phyloP scores from a whole-genome alignment of 2,888 invertebrate genomes.

The Scaptomyza polygonia region DNA sequence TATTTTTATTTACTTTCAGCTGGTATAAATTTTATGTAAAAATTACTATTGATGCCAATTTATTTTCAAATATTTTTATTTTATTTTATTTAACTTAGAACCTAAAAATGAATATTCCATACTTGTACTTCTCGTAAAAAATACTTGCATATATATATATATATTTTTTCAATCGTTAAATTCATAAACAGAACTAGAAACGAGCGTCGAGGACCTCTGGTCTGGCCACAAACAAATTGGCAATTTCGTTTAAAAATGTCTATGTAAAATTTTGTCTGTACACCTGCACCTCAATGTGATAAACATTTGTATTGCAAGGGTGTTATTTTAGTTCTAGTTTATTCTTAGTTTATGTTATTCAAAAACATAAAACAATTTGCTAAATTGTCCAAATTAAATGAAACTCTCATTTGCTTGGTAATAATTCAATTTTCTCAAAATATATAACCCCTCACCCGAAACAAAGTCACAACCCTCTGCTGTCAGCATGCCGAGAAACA shows the following conservation, averaged over 20 bases:
- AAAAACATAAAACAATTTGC: background rate
- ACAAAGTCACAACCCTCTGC: slow-evolving; percentile 73
- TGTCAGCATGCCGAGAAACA: slow-evolving; percentile 27
- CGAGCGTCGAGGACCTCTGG: background rate
- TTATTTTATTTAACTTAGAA: no score
- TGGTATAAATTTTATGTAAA: no score
- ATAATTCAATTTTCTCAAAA: slow-evolving; percentile 66
- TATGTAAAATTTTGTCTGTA: no score
- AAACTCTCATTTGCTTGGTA: slow-evolving; percentile 45
- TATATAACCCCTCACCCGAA: slow-evolving; percentile 17
- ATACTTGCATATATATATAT: no score
- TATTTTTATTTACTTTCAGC: no score
- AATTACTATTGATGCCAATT: no score
- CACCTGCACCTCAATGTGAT: background rate
- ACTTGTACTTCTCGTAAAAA: no score
- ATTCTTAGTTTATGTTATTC: slow-evolving; percentile 9
- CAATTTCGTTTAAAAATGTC: no score
- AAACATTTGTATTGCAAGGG: background rate
- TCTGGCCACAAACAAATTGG: background rate
- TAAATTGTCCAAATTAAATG: slow-evolving; percentile 37
- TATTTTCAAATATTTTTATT: no score
- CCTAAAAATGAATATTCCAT: no score
- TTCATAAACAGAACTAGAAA: no score
- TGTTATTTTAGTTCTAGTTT: background rate
- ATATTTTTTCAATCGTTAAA: no score